Evolutionary conservation across 2,888 invertebrate genomes (phyloP), one percentile per base, ranked within the genome.

Genomic region (Brassicogethes aeneus): DNA sequence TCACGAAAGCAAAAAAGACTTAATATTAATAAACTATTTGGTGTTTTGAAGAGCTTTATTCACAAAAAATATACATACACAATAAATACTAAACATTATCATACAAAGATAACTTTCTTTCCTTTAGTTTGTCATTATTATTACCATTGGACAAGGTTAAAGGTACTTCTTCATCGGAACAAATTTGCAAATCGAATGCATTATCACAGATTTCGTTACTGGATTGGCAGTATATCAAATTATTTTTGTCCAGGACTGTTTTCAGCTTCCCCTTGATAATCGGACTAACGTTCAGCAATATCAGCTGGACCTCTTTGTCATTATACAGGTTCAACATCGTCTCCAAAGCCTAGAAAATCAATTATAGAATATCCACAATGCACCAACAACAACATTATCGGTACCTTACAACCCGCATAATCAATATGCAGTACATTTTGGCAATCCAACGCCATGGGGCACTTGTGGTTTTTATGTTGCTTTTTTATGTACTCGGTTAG

Each of bases 361-460:
- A 42, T 38, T 40, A 43, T 39, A 37, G 8, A 15, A 23, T 10
- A 30, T 16, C 34, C 37, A n/a, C 10, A 10, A 29, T 40, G 12
- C 3, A 2, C 23, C 37, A 2, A 13, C 8, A 3, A 8, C 10
- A 17, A 12, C 7, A 17, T 10, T 33, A 17, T 14, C 10, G 23
- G 5, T 60, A 78, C 79, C 68, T 80, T 77, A 3, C 73, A 70
- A 7, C 80, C 76, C 0, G 83, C 77, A 60, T 79, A 80, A 70
- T 89, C 88, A 23, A 84, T 63, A 40, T 75, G 70, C 46, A 76
- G 71, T 45, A 87, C 72, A 46, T 74, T 74, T 1, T 60, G 57
- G 54, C 83, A 85, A 64, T 88, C 80, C 1, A 89, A 57, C 1
- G 78, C 72, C 16, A 81, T 58, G 1, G 78, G 76, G n/a, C 68